Evolutionary conservation across 2,797 vertebrate species (phyloP), one percentile per base, ranked within the genome.

Genomic region (Pterois miles): DNA sequence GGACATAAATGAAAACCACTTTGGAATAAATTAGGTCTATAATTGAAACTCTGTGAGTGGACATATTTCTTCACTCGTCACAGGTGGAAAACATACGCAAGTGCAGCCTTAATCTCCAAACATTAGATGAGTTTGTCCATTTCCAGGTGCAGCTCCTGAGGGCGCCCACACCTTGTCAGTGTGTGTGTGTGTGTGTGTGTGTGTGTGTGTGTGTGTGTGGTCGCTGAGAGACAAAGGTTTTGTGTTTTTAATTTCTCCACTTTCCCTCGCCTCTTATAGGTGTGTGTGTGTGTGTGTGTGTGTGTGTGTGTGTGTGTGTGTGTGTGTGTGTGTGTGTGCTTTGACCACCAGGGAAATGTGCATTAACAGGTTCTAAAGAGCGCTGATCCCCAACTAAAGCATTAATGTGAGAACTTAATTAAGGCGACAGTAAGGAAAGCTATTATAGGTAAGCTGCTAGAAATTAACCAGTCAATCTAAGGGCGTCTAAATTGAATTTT

Each of bases 341-440:
- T 90, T 95, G 96, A 96, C 95, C 96, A 95, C 94, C 76, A 84
- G 96, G 96, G 96, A 97, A 95, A 96, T 93, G 94, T 93, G 92
- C 90, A 93, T 93, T 96, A 96, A 96, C 88, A 93, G 93, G 93
- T 91, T 94, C 90, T 93, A 95, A 95, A 88, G 87, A 82, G 93
- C 85, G 86, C 73, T 53, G 69, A 88, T 91, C 89, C 89, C 88
- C 76, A 71, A 85, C 87, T 85, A 90, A 81, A 88, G 84, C 93
- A 94, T 93, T 96, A 96, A 95, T 91, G 95, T 95, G 92, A 96
- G 95, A 95, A 95, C 95, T 97, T 97, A 97, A 97, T 98, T 99
- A 97, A 97, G 96, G 95, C 93, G 83, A 94, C 94, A 96, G 92
- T 95, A 94, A 91, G 90, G 92, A 90, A 96, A 96, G 95, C 96